phyloP scores from a whole-genome alignment of 2,888 invertebrate genomes.

The Steinernema carpocapsae region DNA sequence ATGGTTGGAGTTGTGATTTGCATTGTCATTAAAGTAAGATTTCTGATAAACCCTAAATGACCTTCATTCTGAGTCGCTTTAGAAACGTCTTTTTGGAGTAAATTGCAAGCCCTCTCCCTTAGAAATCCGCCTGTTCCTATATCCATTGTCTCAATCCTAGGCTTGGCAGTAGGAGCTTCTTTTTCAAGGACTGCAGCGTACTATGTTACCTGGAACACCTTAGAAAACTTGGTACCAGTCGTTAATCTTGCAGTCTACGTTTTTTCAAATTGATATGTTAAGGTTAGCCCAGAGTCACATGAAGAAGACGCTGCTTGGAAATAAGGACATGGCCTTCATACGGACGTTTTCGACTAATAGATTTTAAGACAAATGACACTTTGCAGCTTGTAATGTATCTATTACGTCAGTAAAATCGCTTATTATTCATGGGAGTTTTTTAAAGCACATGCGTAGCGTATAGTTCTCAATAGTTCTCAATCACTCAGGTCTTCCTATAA shows the following conservation, averaged over 20 bases:
- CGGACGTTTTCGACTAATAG: no score
- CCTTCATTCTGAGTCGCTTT: neutral
- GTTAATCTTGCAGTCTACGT: neutral
- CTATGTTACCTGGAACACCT: neutral
- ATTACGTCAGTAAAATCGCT: no score
- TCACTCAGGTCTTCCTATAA: no score
- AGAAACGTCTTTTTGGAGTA: neutral
- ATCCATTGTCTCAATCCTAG: neutral
- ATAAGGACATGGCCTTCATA: no score
- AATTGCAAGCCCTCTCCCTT: neutral
- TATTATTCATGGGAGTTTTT: no score
- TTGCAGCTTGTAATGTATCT: no score
- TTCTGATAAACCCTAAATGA: neutral
- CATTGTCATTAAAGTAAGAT: neutral
- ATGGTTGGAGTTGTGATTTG: neutral
- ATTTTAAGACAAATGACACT: no score
- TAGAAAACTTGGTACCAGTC: neutral
- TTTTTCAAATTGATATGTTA: neutral
- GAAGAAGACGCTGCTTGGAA: no score
- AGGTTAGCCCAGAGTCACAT: no score
- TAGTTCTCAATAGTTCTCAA: no score
- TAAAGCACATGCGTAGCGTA: no score
- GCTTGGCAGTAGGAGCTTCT: neutral
- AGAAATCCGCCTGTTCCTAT: neutral
- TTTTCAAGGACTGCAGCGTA: neutral